Evolutionary conservation across 2,888 invertebrate genomes (phyloP).

Genomic region (Drosophila falleni): DNA sequence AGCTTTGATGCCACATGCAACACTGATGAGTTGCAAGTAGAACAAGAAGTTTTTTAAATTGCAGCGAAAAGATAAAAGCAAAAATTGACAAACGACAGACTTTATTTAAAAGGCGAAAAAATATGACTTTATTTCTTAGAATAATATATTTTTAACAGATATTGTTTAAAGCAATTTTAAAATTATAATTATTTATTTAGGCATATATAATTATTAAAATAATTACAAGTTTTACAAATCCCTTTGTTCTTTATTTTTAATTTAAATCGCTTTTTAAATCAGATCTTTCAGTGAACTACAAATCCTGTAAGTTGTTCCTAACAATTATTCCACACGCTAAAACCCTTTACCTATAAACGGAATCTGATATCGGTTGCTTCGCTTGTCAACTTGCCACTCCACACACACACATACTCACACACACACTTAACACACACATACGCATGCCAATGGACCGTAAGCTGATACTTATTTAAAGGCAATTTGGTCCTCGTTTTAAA

Average conservation of each 20-base stretch:
- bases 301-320: constrained; percentile 1
- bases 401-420: constrained; percentile 10
- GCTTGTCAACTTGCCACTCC: constrained; percentile 36
- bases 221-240: no score
- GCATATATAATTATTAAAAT: no score
- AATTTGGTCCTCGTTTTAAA: constrained; percentile 34
- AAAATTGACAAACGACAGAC: background rate
- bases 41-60: background rate
- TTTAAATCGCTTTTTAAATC: background rate
- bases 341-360: constrained; percentile 9
- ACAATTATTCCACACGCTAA: constrained; percentile 5
- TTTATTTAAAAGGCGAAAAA: no score
- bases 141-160: no score
- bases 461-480: constrained; percentile 27
- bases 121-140: no score
- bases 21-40: background rate
- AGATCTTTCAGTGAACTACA: background rate
- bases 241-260: background rate
- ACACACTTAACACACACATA: background rate
- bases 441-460: constrained; percentile 14
- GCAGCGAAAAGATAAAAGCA: background rate
- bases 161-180: no score
- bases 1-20: constrained; percentile 19
- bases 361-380: constrained; percentile 42
- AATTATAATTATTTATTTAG: no score